These are phyloP conservation scores for Dipodomys ordii DNA, from an alignment of 2,113 vertebrate species.

Conservation along the genomic window DNA sequence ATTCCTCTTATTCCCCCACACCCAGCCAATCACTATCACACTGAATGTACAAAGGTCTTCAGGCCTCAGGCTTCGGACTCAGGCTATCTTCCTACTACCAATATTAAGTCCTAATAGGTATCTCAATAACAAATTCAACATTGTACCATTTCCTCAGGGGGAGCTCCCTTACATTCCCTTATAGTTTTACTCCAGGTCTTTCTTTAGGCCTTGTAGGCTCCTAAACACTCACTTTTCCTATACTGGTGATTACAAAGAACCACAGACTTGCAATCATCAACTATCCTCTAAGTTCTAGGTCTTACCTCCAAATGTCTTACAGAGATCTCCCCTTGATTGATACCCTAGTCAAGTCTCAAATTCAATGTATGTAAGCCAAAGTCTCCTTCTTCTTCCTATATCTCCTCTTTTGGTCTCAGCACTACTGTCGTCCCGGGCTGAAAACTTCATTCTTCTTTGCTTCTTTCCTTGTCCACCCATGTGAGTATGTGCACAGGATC, in stretches of 20 bases:
- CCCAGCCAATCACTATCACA: not conserved
- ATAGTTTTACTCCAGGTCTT: not conserved
- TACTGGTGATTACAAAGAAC: not conserved
- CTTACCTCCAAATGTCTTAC: not conserved
- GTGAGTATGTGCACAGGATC: not conserved
- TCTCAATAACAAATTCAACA: not conserved
- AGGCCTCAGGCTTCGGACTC: not conserved
- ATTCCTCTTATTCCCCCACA: not conserved
- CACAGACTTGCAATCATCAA: not conserved
- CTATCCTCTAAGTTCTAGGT: not conserved
- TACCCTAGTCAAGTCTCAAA: not conserved
- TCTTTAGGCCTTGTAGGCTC: not conserved
- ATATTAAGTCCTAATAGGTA: not conserved
- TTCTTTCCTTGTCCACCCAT: not conserved
- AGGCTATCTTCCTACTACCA: not conserved
- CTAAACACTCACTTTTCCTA: not conserved
- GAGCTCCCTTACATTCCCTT: not conserved
- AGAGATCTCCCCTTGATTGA: not conserved
- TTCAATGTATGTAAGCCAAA: not conserved
- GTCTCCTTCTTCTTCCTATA: not conserved
- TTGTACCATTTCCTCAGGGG: rapidly evolving
- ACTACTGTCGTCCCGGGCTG: not conserved
- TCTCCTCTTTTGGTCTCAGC: not conserved
- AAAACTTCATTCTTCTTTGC: not conserved
- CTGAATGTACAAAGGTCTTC: not conserved